Evolutionary conservation across 2,797 vertebrate genomes (phyloP), one percentile per base, ranked within the genome.

Genomic region (Saxicola maurus): DNA sequence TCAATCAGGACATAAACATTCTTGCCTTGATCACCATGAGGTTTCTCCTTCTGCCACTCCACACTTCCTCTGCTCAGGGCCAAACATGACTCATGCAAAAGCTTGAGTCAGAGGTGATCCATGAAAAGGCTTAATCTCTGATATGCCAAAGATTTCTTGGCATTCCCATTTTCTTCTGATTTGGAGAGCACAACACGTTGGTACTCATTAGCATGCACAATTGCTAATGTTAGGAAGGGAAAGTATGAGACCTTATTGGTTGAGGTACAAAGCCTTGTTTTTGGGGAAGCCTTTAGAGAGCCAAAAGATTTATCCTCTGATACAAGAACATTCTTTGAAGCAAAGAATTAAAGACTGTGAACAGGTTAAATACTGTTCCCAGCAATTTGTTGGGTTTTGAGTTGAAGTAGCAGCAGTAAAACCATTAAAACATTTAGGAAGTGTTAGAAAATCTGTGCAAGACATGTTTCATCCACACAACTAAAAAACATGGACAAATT

Each of bases 181-280:
- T 71, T 69, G 46, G 17, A 61, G 81, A 86, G 38, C 23, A 53
- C 27, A 68, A 56, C 28, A 30, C 11, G 1, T 62, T 24, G 17
- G 18, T 77, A 11, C 18, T 40, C 33, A 1, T 49, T 27, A 59
- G 7, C 21, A 17, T 55, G 10, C 17, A 1, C 18, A 13, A 0
- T 0, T 51, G 21, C 15, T 31, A 33, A 25, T 51, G 31, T 9
- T 69, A 17, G 13, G 9, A 52, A 56, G 24, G 27, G 24, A 53
- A 77, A 64, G 7, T 38, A 17, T 13, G 9, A 19, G 46, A 24
- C 30, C 11, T 49, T 65, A 43, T 19, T 3, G 0, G 67, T 64
- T 57, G 40, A 86, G 51, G 5, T 75, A 24, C 33, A 35, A 59
- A 77, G 30, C 21, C 43, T 72, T 25, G 30, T n/a, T 24, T 80